These are phyloP conservation scores for Babyrousa celebensis DNA, from an alignment of 2,797 vertebrate genomes.

Conservation along the genomic window DNA sequence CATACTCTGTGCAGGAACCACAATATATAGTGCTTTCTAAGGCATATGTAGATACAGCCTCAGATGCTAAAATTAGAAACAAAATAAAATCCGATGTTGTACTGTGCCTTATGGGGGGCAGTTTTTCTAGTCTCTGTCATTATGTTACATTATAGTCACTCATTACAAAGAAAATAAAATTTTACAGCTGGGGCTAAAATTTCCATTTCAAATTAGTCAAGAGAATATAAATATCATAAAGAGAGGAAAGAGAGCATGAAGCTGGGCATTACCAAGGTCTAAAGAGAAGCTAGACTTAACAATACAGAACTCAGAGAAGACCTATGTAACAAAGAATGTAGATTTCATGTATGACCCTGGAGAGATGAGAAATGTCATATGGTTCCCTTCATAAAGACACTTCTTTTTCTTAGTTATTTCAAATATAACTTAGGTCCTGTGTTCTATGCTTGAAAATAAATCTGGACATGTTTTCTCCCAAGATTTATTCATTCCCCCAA, in stretches of 20 bases:
- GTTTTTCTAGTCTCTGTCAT: not conserved
- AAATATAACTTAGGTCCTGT: not conserved
- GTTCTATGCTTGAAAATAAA: not conserved
- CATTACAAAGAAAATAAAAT: conserved; percentile 43
- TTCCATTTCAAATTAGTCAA: not conserved
- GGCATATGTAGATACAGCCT: not conserved
- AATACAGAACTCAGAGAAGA: not conserved
- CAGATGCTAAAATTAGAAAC: not conserved
- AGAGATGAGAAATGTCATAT: not conserved
- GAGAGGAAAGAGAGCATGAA: conserved; percentile 39
- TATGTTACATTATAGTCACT: not conserved
- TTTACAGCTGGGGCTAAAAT: conserved; percentile 55
- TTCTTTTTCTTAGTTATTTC: conserved; percentile 18
- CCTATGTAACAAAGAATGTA: not conserved
- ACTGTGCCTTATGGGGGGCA: not conserved
- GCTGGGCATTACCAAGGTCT: not conserved
- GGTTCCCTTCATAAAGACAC: not conserved
- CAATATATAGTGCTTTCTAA: not conserved
- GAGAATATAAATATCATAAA: conserved; percentile 34
- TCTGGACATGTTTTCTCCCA: not conserved
- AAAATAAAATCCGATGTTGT: not conserved
- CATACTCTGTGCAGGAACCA: not conserved
- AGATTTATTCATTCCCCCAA: not conserved
- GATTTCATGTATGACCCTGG: not conserved
- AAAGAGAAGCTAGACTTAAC: not conserved